These are phyloP conservation scores for Monodelphis domestica DNA, from an alignment of 2,797 vertebrate genomes.

Conservation along the genomic window DNA sequence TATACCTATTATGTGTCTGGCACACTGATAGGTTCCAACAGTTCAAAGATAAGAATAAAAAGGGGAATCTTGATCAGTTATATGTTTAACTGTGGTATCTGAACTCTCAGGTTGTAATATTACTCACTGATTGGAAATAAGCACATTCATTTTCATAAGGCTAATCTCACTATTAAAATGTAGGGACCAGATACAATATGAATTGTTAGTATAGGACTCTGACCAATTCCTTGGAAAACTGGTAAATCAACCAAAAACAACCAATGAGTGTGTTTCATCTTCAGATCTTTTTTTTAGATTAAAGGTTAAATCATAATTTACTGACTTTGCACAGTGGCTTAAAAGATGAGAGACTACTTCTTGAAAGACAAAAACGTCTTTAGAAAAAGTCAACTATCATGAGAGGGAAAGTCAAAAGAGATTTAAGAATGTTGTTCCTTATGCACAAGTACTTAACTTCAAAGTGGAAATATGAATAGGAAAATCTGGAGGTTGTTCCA, in stretches of 20 bases:
- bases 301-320: neutral
- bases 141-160: neutral
- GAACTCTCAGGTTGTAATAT: slow-evolving; percentile 25
- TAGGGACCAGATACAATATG: neutral
- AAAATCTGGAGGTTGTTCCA: neutral
- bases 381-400: neutral
- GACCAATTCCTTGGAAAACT: neutral
- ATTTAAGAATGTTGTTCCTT: slow-evolving; percentile 10
- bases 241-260: neutral
- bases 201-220: neutral
- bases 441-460: neutral
- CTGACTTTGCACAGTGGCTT: neutral
- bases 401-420: neutral
- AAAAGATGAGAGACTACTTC: neutral
- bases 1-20: neutral
- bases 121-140: slow-evolving; percentile 13
- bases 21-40: neutral
- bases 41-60: neutral
- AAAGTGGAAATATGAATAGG: neutral
- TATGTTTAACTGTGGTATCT: neutral
- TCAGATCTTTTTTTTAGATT: neutral
- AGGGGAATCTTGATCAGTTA: neutral
- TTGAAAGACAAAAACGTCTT: neutral
- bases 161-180: neutral
- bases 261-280: neutral